A percentile compares a stretch with the other conserved stretches of the same genome.
phyloP scores from a whole-genome alignment of 1,140 invertebrate genomes.

The Wasmannia auropunctata region DNA sequence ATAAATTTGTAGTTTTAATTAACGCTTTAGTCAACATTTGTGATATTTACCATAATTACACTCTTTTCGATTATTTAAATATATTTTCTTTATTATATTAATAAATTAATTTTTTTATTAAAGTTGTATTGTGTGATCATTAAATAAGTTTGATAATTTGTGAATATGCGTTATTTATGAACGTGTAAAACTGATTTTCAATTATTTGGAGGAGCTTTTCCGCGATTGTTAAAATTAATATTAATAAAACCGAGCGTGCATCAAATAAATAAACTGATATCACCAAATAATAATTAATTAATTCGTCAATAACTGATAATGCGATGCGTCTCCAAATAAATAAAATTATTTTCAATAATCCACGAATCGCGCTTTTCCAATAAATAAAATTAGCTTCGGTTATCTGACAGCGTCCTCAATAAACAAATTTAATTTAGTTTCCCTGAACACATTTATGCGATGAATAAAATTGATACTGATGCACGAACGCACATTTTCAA shows the following conservation, averaged over 20 bases:
- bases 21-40: neutral
- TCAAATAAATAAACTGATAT: constrained; percentile 30
- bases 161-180: neutral
- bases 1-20: neutral
- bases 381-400: constrained; percentile 54
- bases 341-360: constrained; percentile 57
- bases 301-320: constrained; percentile 56
- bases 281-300: constrained; percentile 38
- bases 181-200: constrained; percentile 5
- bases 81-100: neutral
- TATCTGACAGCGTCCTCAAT: constrained; percentile 27
- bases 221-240: constrained; percentile 18
- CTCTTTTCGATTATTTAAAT: neutral
- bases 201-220: constrained; percentile 5
- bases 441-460: constrained; percentile 51
- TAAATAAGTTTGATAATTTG: constrained; percentile 25
- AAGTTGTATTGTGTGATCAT: neutral
- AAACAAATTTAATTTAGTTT: constrained; percentile 59
- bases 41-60: neutral
- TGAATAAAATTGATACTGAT: constrained; percentile 55
- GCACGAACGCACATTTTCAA: constrained; percentile 37
- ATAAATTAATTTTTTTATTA: neutral
- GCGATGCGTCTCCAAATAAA: constrained; percentile 35
- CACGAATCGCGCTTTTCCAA: constrained; percentile 46
- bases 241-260: constrained; percentile 6